Base-by-base conservation (phyloP, 2,888 invertebrate species). In the Apodemia duryi region DNA sequence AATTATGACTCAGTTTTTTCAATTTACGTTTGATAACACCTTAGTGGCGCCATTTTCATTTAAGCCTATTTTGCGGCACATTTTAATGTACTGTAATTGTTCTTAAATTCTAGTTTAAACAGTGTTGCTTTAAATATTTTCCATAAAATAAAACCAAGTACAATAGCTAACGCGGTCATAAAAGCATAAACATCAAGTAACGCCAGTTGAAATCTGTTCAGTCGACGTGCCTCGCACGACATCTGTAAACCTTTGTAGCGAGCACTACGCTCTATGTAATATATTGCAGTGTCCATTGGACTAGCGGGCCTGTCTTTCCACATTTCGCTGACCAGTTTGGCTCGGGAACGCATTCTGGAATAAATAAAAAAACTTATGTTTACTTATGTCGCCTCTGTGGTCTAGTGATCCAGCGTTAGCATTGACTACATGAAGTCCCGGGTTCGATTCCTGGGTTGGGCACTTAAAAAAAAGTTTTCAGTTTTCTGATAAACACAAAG, bases 271-370 rank as follows among this genome's bases (percentile, higher is more conserved):
- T 84, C 82, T 10, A 83, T 73, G 70, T 80, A 74, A 71, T 75
- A 78, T 2, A 83, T 63, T 1, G 84, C 84, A 0, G 74, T 74
- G n/a, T 79, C 79, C 80, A 84, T 82, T 0, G 83, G 82, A 0
- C 72, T 9, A 0, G 73, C 65, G 0, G 76, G 78, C 0, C 82
- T 77, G 54, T 79, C 77, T 61, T 70, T 69, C 82, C 83, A 84
- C 46, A 74, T 71, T 9, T 66, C 43, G 38, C 80, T 77, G 4
- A 81, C 70, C 2, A 66, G 68, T 71, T 77, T 77, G 1, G 81
- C 79, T 52, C 72, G 73, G 1, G 64, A 62, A 6, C 76, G 74
- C 71, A 75, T 78, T 65, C 83, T 84, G 74, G 32, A 76, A 76
- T 62, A 65, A 62, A 21, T 21, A 21, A 1, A 21, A 21, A 21